A percentile compares a stretch with the other conserved stretches of the same genome.
Evolutionary conservation across 2,888 invertebrate genomes (phyloP).

Genomic region (Acronicta leporina): DNA sequence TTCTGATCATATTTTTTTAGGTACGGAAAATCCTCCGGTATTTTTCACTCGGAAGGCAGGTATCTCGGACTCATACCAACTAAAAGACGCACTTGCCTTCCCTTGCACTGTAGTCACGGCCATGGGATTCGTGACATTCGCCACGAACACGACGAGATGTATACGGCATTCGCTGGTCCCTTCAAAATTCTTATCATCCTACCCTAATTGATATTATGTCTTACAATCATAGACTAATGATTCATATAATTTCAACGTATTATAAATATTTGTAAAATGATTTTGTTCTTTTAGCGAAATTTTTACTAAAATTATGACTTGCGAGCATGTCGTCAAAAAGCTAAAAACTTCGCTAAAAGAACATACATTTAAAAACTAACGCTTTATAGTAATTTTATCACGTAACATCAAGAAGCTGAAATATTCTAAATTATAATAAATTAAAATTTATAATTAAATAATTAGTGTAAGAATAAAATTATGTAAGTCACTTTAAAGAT

Average conservation of each 20-base stretch:
- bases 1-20: background rate
- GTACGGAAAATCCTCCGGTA: too few species aligned
- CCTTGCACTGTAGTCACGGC: too few species aligned
- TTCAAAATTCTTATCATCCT: constrained; percentile 16
- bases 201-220: constrained; percentile 56
- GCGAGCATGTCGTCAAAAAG: too few species aligned
- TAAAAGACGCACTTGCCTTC: too few species aligned
- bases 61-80: too few species aligned
- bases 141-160: too few species aligned
- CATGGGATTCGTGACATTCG: too few species aligned
- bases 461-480: constrained; percentile 51
- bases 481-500: constrained; percentile 51
- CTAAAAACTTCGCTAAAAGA: constrained; percentile 29
- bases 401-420: constrained; percentile 70
- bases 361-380: constrained; percentile 65
- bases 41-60: too few species aligned
- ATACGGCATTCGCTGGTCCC: too few species aligned
- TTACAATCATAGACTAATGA: constrained; percentile 46
- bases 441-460: constrained; percentile 55
- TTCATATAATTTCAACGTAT: constrained; percentile 43
- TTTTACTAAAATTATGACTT: background rate
- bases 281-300: constrained; percentile 43
- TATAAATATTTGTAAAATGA: constrained; percentile 34
- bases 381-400: constrained; percentile 82
- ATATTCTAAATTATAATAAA: constrained; percentile 85